These are phyloP conservation scores for Henicopernis longicauda DNA, from an alignment of 2,113 vertebrate species.

Conservation along the genomic window DNA sequence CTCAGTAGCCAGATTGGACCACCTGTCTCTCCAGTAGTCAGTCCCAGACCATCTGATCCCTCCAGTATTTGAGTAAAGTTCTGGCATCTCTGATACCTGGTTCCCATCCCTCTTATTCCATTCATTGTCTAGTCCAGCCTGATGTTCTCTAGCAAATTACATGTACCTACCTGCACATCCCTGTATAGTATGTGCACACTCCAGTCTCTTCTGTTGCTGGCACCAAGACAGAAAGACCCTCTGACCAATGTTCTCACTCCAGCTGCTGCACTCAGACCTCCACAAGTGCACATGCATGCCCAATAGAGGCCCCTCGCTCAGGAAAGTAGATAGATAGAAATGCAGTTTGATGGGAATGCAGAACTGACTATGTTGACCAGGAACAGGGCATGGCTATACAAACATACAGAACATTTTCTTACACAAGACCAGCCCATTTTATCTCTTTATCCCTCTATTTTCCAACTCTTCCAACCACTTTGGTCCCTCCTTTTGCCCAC, in stretches of 20 bases:
- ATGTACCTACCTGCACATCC: rapidly evolving
- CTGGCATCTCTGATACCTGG: not conserved
- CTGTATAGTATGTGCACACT: not conserved
- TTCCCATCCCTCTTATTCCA: not conserved
- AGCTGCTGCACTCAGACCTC: not conserved
- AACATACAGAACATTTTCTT: not conserved
- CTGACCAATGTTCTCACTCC: not conserved
- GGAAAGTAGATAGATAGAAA: not conserved
- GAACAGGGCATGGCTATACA: not conserved
- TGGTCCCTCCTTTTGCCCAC: not conserved
- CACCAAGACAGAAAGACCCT: not conserved
- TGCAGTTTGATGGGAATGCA: not conserved
- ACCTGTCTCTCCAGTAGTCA: not conserved
- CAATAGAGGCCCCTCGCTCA: not conserved
- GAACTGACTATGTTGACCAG: not conserved
- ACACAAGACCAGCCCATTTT: not conserved
- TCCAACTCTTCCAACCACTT: not conserved
- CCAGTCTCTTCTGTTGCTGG: not conserved
- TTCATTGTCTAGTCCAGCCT: not conserved
- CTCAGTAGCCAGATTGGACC: not conserved
- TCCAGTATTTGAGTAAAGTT: not conserved
- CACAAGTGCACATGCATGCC: not conserved
- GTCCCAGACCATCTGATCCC: not conserved
- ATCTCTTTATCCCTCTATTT: not conserved
- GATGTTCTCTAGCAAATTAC: not conserved